Conservation (phyloP, 2,797 vertebrate genomes). For the Alosa sapidissima region DNA sequence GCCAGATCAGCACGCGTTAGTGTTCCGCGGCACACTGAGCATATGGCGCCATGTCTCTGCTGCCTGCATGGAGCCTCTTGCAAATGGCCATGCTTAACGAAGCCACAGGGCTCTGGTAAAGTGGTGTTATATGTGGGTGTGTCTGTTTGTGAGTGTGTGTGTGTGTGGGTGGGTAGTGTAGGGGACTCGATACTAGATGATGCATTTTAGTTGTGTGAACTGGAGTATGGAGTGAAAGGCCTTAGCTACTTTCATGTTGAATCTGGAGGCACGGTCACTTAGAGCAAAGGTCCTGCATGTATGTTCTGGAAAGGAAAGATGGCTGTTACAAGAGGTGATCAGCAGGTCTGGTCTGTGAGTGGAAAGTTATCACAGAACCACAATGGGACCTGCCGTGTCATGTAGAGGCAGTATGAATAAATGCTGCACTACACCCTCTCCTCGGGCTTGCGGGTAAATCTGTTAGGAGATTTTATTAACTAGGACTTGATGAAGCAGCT, state of each 20-base stretch:
- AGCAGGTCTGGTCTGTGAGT: background rate
- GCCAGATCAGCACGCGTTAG: constrained; percentile 63
- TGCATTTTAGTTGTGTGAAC: background rate
- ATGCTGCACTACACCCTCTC: background rate
- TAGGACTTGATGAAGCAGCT: background rate
- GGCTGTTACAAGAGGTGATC: background rate
- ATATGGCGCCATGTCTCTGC: constrained; percentile 64
- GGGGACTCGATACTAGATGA: background rate
- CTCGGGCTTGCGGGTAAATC: background rate
- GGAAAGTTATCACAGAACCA: background rate
- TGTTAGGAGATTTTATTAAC: background rate
- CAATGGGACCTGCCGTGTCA: background rate
- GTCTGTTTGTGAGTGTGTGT: constrained; percentile 8
- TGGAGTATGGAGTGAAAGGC: background rate
- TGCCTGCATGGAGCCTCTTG: constrained; percentile 64
- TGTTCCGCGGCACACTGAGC: constrained; percentile 62
- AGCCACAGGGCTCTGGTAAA: constrained; percentile 62
- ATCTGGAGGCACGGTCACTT: background rate
- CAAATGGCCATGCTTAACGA: constrained; percentile 57
- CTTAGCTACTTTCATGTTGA: background rate
- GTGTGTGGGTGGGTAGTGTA: background rate
- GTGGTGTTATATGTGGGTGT: constrained; percentile 55
- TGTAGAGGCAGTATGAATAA: background rate
- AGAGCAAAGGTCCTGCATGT: background rate
- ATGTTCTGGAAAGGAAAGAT: background rate